Percentiles rank a stretch among this genome's conserved stretches.
phyloP scores from a whole-genome alignment of 2,797 vertebrate species.

The Epinephelus awoara region DNA sequence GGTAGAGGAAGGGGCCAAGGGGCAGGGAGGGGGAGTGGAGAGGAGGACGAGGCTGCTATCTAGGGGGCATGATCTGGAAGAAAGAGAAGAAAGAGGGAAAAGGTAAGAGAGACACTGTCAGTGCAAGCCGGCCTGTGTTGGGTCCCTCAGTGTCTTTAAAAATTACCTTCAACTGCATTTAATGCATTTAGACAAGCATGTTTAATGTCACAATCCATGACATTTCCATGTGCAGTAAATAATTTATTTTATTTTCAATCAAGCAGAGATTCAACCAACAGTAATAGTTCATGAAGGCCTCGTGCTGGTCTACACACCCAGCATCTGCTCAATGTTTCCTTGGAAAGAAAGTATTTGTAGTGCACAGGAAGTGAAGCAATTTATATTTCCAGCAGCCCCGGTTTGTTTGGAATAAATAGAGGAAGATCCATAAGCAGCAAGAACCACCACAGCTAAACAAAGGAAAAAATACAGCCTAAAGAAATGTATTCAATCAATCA shows the following conservation, averaged over 20 bases:
- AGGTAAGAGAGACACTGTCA: constrained; percentile 22
- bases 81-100: constrained; percentile 37
- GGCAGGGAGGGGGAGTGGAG: constrained; percentile 70
- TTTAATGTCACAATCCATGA: constrained; percentile 10
- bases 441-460: constrained; percentile 26
- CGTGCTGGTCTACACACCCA: background rate
- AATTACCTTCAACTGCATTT: background rate
- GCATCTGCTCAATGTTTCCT: constrained; percentile 15
- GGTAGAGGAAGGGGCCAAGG: constrained; percentile 66
- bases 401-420: constrained; percentile 46
- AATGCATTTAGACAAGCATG: background rate
- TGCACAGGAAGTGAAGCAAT: constrained; percentile 27
- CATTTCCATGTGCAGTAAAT: background rate
- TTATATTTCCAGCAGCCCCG: constrained; percentile 29
- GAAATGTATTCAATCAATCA: background rate
- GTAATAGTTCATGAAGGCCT: background rate
- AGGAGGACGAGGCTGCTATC: constrained; percentile 86
- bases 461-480: constrained; percentile 9
- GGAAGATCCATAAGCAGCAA: constrained; percentile 31
- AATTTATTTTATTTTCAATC: background rate
- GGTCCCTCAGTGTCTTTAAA: background rate
- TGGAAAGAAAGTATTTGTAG: constrained; percentile 24
- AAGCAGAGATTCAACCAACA: constrained; percentile 1
- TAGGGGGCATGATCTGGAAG: constrained; percentile 92
- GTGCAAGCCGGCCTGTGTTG: background rate